Conservation (phyloP, 2,113 vertebrate species). For the Lycocorax pyrrhopterus region DNA sequence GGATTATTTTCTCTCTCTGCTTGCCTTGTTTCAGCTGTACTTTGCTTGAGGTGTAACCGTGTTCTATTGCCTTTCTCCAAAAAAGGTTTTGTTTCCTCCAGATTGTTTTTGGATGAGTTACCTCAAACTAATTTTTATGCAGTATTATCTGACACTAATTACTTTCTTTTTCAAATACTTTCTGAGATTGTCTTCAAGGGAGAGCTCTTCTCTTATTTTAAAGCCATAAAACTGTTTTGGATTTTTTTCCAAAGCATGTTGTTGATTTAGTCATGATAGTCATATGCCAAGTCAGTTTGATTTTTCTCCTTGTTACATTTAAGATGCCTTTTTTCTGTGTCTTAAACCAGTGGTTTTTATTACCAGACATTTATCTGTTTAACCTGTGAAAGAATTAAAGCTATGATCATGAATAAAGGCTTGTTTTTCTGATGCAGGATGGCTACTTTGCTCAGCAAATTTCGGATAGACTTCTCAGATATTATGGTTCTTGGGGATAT, state of each 20-base stretch:
- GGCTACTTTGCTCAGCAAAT: conserved; percentile 97
- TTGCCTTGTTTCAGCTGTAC: neutral
- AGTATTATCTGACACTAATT: neutral
- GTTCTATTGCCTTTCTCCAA: neutral
- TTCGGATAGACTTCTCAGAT: conserved; percentile 97
- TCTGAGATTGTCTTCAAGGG: neutral
- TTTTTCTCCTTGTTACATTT: neutral
- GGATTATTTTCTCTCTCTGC: neutral
- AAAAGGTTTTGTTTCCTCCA: neutral
- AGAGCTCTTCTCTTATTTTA: neutral
- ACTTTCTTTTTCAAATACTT: neutral
- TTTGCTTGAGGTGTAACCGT: neutral
- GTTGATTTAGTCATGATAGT: neutral
- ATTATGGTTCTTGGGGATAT: conserved; percentile 96
- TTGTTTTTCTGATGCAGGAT: conserved; percentile 76
- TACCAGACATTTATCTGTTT: neutral
- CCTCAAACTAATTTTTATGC: neutral
- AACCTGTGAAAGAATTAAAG: neutral
- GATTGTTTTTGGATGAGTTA: neutral
- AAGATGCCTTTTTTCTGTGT: neutral
- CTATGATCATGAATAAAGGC: neutral
- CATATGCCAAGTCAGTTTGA: neutral
- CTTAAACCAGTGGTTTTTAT: neutral
- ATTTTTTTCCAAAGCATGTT: neutral
- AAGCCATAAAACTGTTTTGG: neutral